Conservation (phyloP, 1,140 invertebrate species). For the Leptopilina clavipes region DNA sequence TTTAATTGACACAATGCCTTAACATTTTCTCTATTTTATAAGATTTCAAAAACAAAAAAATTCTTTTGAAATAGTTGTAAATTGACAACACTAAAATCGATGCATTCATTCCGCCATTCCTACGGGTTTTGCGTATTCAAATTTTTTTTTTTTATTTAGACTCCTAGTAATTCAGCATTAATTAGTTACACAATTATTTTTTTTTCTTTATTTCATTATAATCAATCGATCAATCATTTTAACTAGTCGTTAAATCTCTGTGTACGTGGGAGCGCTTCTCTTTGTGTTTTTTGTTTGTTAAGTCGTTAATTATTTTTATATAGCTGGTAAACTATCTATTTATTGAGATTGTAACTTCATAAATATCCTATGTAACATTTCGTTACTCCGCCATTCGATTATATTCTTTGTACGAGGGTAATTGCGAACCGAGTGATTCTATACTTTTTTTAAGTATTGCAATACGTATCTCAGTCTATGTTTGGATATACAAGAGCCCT, state of each 20-base stretch:
- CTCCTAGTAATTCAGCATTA: constrained; percentile 65
- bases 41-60: too few relatives aligned
- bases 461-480: constrained; percentile 34
- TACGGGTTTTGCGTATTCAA: constrained; percentile 65
- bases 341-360: constrained; percentile 67
- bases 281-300: constrained; percentile 48
- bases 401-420: constrained; percentile 69
- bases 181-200: constrained; percentile 66
- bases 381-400: constrained; percentile 63
- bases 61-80: background rate
- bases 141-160: constrained; percentile 65
- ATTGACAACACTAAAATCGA: constrained; percentile 36
- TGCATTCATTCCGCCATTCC: constrained; percentile 64
- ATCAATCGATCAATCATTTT: constrained; percentile 58
- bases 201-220: constrained; percentile 52
- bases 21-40: too few relatives aligned
- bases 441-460: constrained; percentile 25
- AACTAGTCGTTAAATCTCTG: constrained; percentile 63
- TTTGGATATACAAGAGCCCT: constrained; percentile 27
- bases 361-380: constrained; percentile 66
- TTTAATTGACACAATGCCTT: too few relatives aligned
- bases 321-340: constrained; percentile 69
- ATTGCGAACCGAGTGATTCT: constrained; percentile 65
- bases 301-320: constrained; percentile 63
- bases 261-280: constrained; percentile 48